phyloP scores from a whole-genome alignment of 2,113 vertebrate genomes.

The Onychostruthus taczanowskii region DNA sequence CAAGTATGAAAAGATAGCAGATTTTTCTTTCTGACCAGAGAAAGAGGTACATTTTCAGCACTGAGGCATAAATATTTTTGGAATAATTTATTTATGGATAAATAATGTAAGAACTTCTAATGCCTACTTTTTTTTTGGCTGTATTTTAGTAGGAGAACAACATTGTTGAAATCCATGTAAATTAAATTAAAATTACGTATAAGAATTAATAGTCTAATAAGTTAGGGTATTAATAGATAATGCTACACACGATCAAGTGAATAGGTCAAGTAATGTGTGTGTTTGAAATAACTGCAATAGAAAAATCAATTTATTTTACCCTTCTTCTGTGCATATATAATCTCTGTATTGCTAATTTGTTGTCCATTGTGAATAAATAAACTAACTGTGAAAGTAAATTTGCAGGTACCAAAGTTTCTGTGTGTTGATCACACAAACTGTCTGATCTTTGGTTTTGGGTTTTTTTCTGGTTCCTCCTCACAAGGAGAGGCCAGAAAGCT shows the following conservation, averaged over 20 bases:
- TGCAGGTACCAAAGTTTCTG: not conserved
- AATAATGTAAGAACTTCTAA: not conserved
- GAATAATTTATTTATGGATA: not conserved
- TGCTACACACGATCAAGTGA: not conserved
- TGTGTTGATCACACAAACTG: not conserved
- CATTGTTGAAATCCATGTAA: not conserved
- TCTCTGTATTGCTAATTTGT: not conserved
- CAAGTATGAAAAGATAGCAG: not conserved
- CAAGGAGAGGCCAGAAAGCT: not conserved
- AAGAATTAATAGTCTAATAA: not conserved
- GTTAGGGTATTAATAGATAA: not conserved
- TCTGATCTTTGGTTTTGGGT: not conserved
- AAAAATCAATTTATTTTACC: not conserved
- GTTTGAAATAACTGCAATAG: not conserved
- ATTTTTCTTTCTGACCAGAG: not conserved
- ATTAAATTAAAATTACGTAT: not conserved
- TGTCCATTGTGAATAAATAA: not conserved
- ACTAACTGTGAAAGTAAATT: not conserved
- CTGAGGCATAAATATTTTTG: not conserved
- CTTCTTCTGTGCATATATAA: not conserved
- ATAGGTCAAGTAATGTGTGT: not conserved
- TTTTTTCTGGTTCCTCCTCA: not conserved
- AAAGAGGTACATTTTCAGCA: not conserved
- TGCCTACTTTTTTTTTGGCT: not conserved
- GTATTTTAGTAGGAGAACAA: not conserved